These are phyloP conservation scores for Meloidogyne floridensis DNA, from an alignment of 1,140 invertebrate species.

Conservation along the genomic window DNA sequence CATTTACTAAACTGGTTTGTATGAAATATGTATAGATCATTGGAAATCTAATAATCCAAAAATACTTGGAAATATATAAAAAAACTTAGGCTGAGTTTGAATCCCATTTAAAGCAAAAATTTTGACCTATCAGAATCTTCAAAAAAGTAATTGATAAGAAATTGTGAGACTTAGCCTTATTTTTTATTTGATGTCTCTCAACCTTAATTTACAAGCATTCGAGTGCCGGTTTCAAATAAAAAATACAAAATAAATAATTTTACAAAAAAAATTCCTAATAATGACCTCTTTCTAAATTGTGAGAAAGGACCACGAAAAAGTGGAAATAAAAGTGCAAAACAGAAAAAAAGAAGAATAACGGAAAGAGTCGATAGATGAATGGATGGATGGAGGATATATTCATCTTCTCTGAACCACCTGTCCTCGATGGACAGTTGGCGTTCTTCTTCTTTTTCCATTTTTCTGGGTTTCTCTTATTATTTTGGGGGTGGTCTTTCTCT, in stretches of 20 bases:
- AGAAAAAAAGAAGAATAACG: not conserved
- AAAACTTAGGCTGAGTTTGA: no score
- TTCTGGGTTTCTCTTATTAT: not conserved
- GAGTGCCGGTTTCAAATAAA: not conserved
- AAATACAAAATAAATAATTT: slow-evolving; percentile 15
- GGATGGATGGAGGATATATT: not conserved
- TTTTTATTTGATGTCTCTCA: no score
- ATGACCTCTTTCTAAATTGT: not conserved
- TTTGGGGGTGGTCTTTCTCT: not conserved
- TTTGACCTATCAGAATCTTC: no score
- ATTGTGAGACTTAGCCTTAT: no score
- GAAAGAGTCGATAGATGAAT: not conserved
- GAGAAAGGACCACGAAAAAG: not conserved
- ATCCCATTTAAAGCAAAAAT: no score
- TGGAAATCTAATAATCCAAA: not conserved
- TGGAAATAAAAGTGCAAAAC: not conserved
- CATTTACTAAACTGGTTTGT: no score
- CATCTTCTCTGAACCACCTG: no score
- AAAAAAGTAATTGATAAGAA: no score
- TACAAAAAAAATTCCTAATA: not conserved
- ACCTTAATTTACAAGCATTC: no score
- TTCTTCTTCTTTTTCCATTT: not conserved
- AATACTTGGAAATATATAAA: no score
- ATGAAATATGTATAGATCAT: no score
- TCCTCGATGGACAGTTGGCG: not conserved